Conservation (phyloP, 1,140 invertebrate genomes). For the Steinernema feltiae region DNA sequence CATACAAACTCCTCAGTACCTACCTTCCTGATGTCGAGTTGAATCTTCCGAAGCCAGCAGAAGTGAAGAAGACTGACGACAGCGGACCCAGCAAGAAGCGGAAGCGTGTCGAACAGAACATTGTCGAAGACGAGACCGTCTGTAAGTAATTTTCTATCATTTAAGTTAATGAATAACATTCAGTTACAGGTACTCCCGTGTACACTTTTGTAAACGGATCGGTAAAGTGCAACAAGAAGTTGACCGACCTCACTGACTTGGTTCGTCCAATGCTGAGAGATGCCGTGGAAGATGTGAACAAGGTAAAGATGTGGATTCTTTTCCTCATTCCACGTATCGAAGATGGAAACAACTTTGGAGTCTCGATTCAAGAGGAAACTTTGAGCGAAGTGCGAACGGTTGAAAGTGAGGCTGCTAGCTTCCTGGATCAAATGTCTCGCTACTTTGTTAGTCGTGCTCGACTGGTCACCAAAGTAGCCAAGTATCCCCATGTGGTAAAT, state of each 20-base stretch:
- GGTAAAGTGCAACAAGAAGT: slow-evolving; percentile 75
- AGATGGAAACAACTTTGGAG: slow-evolving; percentile 97
- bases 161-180: background rate
- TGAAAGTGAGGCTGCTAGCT: slow-evolving; percentile 89
- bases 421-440: slow-evolving; percentile 91
- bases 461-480: slow-evolving; percentile 74
- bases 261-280: slow-evolving; percentile 87
- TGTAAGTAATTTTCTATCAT: background rate
- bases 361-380: slow-evolving; percentile 90
- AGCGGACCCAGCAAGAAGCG: background rate
- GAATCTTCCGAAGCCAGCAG: background rate
- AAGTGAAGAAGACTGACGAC: background rate
- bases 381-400: slow-evolving; percentile 89
- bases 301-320: slow-evolving; percentile 98
- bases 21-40: slow-evolving; percentile 1
- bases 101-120: slow-evolving; percentile 15
- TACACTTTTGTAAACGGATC: slow-evolving; percentile 63
- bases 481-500: slow-evolving; percentile 83
- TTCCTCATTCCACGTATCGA: slow-evolving; percentile 98
- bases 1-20: background rate
- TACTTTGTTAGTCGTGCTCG: slow-evolving; percentile 68
- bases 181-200: slow-evolving; percentile 21
- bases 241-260: slow-evolving; percentile 76
- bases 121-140: background rate
- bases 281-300: slow-evolving; percentile 84